These are phyloP conservation scores for Helarctos malayanus DNA, from an alignment of 2,797 vertebrate species.

Conservation along the genomic window DNA sequence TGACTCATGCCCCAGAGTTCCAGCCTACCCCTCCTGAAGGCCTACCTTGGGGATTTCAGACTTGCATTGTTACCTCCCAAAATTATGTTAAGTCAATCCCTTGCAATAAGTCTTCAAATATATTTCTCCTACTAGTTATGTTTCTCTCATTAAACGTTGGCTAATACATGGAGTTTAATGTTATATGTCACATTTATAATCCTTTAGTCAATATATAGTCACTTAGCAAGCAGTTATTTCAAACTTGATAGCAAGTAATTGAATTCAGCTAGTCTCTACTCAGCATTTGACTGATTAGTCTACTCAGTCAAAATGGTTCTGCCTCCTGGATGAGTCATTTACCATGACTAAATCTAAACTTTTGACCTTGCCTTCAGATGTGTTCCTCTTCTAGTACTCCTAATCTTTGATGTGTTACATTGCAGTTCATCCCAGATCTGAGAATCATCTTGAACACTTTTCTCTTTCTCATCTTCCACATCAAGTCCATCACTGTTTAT, in stretches of 20 bases:
- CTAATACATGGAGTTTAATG: background rate
- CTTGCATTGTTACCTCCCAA: background rate
- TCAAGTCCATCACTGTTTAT: background rate
- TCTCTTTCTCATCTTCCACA: background rate
- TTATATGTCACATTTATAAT: background rate
- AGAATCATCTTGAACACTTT: background rate
- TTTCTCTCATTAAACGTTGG: background rate
- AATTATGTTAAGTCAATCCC: background rate
- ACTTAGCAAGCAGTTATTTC: constrained; percentile 50
- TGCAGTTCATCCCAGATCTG: background rate
- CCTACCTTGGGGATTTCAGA: background rate
- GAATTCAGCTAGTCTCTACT: background rate
- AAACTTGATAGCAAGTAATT: background rate
- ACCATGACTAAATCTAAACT: constrained; percentile 1
- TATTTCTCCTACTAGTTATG: background rate
- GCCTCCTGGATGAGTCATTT: background rate
- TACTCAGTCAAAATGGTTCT: background rate
- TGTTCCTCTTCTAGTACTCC: background rate
- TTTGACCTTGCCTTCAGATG: background rate
- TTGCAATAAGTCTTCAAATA: background rate
- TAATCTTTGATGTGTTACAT: background rate
- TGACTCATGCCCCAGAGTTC: background rate
- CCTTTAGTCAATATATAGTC: background rate
- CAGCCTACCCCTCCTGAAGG: background rate
- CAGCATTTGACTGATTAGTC: background rate